phyloP scores from a whole-genome alignment of 2,113 vertebrate genomes.

The Ahaetulla prasina region DNA sequence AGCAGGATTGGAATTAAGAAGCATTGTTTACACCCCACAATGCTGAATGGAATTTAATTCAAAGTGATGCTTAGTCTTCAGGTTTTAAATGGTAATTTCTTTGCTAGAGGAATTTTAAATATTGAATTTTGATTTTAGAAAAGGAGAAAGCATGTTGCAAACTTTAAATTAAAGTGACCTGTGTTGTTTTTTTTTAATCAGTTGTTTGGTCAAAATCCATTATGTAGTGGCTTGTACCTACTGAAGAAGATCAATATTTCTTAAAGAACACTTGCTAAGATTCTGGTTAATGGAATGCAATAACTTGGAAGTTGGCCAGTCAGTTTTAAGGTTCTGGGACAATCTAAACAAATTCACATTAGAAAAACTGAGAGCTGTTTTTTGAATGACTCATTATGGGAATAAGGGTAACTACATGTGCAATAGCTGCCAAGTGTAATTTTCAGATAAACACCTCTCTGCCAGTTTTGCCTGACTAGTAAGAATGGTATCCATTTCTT shows the following conservation, averaged over 20 bases:
- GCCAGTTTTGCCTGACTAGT: not conserved
- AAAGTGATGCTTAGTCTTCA: not conserved
- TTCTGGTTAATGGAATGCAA: not conserved
- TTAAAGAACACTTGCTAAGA: not conserved
- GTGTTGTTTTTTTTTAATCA: too few species aligned
- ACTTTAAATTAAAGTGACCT: not conserved
- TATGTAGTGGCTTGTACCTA: not conserved
- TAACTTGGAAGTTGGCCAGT: not conserved
- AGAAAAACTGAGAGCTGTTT: conserved; percentile 27
- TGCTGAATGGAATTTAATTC: not conserved
- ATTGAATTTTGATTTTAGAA: not conserved
- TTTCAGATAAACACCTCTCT: conserved; percentile 24
- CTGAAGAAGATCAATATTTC: not conserved
- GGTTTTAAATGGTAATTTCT: not conserved
- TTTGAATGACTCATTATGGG: conserved; percentile 33
- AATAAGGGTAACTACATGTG: not conserved
- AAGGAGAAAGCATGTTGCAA: not conserved
- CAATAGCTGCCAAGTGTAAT: conserved; percentile 15
- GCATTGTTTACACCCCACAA: not conserved
- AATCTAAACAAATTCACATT: conserved; percentile 16
- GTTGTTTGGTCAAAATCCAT: not conserved
- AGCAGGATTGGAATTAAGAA: not conserved
- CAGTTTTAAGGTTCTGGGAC: not conserved
- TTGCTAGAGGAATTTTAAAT: not conserved
- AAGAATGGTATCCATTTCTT: not conserved